phyloP scores from a whole-genome alignment of 2,888 invertebrate species.

The Cosmopolites sordidus region DNA sequence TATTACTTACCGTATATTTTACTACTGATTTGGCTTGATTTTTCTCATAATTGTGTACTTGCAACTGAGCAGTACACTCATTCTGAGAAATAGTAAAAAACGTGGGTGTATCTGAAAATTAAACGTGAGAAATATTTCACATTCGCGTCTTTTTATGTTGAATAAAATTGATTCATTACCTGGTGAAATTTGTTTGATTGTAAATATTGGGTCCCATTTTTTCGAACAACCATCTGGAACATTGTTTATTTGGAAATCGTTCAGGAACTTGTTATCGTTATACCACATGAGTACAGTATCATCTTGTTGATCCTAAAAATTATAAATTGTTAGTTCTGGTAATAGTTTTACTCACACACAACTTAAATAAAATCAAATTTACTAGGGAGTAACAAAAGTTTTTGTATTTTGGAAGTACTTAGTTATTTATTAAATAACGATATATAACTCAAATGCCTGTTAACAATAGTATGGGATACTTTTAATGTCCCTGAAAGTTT shows the following conservation, averaged over 20 bases:
- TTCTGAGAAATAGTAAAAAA: background rate
- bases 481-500: too few species aligned
- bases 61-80: slow-evolving; percentile 29
- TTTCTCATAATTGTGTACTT: slow-evolving; percentile 26
- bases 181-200: slow-evolving; percentile 34
- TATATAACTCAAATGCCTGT: too few species aligned
- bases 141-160: too few species aligned
- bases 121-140: too few species aligned
- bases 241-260: slow-evolving; percentile 53
- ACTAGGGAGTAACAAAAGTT: too few species aligned
- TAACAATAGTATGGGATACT: too few species aligned
- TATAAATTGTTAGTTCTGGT: too few species aligned
- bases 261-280: slow-evolving; percentile 42
- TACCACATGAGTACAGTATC: slow-evolving; percentile 36
- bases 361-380: too few species aligned
- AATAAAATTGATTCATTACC: slow-evolving; percentile 2
- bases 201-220: slow-evolving; percentile 54
- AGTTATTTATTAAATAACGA: too few species aligned
- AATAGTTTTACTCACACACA: too few species aligned
- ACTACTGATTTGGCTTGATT: slow-evolving; percentile 14
- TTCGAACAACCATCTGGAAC: slow-evolving; percentile 49
- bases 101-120: background rate
- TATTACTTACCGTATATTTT: background rate
- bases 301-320: slow-evolving; percentile 31
- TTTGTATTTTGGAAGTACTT: too few species aligned